phyloP scores from a whole-genome alignment of 1,140 invertebrate genomes.

The Bradysia coprophila region DNA sequence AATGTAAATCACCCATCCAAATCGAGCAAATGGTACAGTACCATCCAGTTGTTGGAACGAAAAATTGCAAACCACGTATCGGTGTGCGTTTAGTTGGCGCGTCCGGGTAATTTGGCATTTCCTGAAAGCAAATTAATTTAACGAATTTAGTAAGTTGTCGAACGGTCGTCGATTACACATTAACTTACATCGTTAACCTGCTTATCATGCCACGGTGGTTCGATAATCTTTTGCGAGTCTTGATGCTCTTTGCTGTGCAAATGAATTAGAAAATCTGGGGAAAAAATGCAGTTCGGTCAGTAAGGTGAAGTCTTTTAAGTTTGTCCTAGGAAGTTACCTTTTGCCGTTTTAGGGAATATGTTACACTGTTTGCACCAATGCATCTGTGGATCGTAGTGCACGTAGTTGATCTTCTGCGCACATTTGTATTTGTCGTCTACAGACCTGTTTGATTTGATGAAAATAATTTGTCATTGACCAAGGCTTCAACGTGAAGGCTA shows the following conservation, averaged over 20 bases:
- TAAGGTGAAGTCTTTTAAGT: too few relatives aligned
- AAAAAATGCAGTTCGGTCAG: too few relatives aligned
- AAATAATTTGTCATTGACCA: too few relatives aligned
- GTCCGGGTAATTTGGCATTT: constrained; percentile 41
- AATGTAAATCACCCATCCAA: constrained; percentile 75
- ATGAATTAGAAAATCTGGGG: constrained; percentile 69
- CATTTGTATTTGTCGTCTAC: too few relatives aligned
- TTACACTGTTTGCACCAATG: constrained; percentile 75
- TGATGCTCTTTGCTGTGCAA: constrained; percentile 59
- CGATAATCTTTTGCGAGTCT: constrained; percentile 41
- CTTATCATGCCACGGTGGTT: constrained; percentile 56
- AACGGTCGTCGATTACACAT: too few relatives aligned
- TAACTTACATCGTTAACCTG: constrained; percentile 22
- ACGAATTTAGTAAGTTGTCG: not conserved
- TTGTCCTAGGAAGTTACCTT: too few relatives aligned
- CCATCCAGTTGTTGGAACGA: constrained; percentile 70
- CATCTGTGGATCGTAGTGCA: constrained; percentile 72
- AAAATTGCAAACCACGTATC: constrained; percentile 69
- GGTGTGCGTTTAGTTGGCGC: constrained; percentile 56
- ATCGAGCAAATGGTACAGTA: constrained; percentile 70
- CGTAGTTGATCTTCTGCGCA: constrained; percentile 53
- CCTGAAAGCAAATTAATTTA: constrained; percentile 27
- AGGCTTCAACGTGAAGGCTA: too few relatives aligned
- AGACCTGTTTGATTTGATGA: too few relatives aligned
- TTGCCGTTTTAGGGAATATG: constrained; percentile 66